These are phyloP conservation scores for Trachelipus rathkii DNA, from an alignment of 1,140 invertebrate species.

Conservation along the genomic window DNA sequence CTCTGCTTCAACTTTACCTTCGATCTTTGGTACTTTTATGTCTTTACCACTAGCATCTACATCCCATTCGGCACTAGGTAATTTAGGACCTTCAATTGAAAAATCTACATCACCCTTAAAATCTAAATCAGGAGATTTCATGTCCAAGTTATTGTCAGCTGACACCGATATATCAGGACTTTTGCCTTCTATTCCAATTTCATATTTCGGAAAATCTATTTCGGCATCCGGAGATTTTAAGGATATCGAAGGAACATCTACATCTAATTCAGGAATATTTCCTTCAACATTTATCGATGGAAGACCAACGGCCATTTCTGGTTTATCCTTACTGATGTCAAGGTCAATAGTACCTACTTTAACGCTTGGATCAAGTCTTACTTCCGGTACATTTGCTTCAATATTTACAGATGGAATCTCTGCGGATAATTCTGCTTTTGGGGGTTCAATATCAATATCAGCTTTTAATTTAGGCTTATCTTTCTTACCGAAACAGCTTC, in stretches of 20 bases:
- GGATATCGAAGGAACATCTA: not conserved
- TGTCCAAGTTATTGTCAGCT: not conserved
- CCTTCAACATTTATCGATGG: not conserved
- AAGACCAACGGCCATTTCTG: not conserved
- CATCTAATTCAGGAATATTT: not conserved
- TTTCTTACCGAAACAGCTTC: too few species aligned
- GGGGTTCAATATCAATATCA: not conserved
- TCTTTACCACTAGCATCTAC: slow-evolving; percentile 19
- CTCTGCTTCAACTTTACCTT: not conserved
- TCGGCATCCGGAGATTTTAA: not conserved
- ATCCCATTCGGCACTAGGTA: slow-evolving; percentile 13
- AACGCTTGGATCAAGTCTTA: slow-evolving; percentile 1
- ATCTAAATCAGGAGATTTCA: not conserved
- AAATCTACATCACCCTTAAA: slow-evolving; percentile 6
- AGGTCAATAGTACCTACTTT: not conserved
- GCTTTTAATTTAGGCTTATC: too few species aligned
- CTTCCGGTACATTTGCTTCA: slow-evolving; percentile 20
- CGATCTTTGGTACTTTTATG: not conserved
- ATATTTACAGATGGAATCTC: not conserved
- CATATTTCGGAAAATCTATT: not conserved
- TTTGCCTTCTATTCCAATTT: not conserved
- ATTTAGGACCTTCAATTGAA: not conserved
- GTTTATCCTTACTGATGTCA: not conserved
- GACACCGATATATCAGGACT: too few species aligned
- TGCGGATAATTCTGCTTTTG: slow-evolving; percentile 7